Evolutionary conservation across 2,797 vertebrate genomes (phyloP), one percentile per base, ranked within the genome.

Genomic region (Hyperoplus immaculatus): DNA sequence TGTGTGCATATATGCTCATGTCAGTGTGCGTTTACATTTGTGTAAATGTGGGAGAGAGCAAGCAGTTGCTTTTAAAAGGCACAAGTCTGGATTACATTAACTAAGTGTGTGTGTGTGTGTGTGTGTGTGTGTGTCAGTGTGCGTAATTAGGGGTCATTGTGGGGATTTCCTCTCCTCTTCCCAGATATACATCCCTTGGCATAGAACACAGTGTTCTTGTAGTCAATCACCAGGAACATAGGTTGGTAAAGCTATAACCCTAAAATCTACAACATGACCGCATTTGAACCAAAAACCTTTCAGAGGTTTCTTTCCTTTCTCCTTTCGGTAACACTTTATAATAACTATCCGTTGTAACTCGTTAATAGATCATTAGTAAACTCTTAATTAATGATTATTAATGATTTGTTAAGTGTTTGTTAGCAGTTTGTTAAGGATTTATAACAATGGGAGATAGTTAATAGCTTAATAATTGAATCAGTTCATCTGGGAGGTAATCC

Each of bases 171-270:
- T 82, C 51, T 86, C 78, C 75, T 50, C 49, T 77, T 80, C 78
- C 80, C 79, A 55, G 65, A 39, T 82, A 78, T 87, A 74, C 80
- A 78, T 87, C 81, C 69, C 69, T 64, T 80, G 69, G 55, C 67
- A 53, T 76, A 72, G 86, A 81, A 91, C 87, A 89, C 59, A 8
- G 54, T 88, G 89, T 91, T 77, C 90, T 85, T 71, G 61, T 75
- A 77, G 61, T 69, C 69, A 15, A 77, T 77, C 70, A 60, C 18
- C 63, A 59, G 63, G 53, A 71, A 75, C 72, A 73, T 55, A 53
- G 64, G 49, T 29, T 64, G 65, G 54, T 77, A 62, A 63, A 57
- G 72, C 54, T 76, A 64, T 47, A 53, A 50, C 58, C 4, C 54
- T 76, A 64, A 51, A 53, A 50, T 60, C 4, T 6, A 12, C 29